Evolutionary conservation across 2,113 vertebrate genomes (phyloP), one percentile per base, ranked within the genome.

Genomic region (Apaloderma vittatum): DNA sequence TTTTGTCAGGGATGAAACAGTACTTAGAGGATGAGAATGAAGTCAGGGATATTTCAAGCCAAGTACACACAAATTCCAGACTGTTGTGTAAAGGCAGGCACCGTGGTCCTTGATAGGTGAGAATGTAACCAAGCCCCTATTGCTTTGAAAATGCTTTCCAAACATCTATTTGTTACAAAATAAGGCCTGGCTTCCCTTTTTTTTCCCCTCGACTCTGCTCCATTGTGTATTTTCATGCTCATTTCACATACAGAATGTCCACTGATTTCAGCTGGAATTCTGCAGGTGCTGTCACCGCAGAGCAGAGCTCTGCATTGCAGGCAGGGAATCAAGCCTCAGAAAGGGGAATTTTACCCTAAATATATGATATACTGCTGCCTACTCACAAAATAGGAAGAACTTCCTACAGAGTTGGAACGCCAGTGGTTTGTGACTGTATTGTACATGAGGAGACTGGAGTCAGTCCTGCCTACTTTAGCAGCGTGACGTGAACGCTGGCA

Each of bases 251-350:
- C 57, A 73, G 62, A 78, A 87, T 71, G 91, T 79, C 59, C n/a
- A 49, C 45, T 82, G 62, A 45, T 88, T 49, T 81, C 87, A 68
- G 91, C 65, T 93, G 81, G 49, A 94, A 95, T 97, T 95, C 93
- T 91, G 85, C 87, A 90, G 66, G 58, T 95, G 78, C 74, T 95
- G 81, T 87, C 87, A 94, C 92, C 96, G 94, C 95, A 95, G 96
- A 95, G 70, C 58, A 86, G 73, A 89, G 61, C 68, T 96, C 87
- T 96, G 95, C 94, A 90, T 86, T 97, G 94, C 94, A 96, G 90
- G 36, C 70, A 85, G 76, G 74, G 88, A 87, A 54, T 58, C 32
- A 68, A 88, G 58, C 46, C n/a, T 94, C 58, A 58, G 62, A 65
- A 83, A 86, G 23, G 58, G 21, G 67, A 67, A 34, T 94, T 90